These are phyloP conservation scores for Cyprinodon variegatus DNA, from an alignment of 2,113 vertebrate species.

Conservation along the genomic window DNA sequence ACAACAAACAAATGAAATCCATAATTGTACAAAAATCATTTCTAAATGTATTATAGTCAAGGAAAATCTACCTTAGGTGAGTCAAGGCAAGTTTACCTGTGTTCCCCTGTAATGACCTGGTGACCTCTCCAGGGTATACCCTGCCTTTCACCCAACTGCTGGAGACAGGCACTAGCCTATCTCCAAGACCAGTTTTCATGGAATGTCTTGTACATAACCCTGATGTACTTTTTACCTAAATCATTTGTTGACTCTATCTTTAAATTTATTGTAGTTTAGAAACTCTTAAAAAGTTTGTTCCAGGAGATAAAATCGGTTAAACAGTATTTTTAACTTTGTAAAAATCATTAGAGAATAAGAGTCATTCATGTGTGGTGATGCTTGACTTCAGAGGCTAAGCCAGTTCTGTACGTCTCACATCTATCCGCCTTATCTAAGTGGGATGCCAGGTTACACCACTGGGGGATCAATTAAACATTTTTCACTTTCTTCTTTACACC, in stretches of 20 bases:
- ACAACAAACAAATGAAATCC: too few species aligned
- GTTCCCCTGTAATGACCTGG: too few species aligned
- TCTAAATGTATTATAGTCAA: too few species aligned
- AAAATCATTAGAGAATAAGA: neutral
- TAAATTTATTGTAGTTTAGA: neutral
- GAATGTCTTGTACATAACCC: too few species aligned
- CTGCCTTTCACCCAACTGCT: too few species aligned
- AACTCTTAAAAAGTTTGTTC: neutral
- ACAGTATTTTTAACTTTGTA: neutral
- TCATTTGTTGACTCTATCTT: neutral
- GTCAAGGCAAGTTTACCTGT: too few species aligned
- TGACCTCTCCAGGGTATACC: too few species aligned
- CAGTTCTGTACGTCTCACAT: conserved; percentile 40
- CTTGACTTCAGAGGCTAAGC: conserved; percentile 44
- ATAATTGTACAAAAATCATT: too few species aligned
- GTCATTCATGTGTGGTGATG: conserved; percentile 19
- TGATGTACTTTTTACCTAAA: neutral
- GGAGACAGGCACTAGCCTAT: too few species aligned
- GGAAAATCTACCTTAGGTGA: too few species aligned
- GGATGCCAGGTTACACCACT: conserved; percentile 58
- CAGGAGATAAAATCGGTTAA: neutral
- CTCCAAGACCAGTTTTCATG: too few species aligned
- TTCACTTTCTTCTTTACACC: conserved; percentile 65
- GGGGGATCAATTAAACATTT: conserved; percentile 75
- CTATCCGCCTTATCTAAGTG: conserved; percentile 51